phyloP scores from a whole-genome alignment of 2,888 invertebrate species.

The Caenorhabditis sp. region DNA sequence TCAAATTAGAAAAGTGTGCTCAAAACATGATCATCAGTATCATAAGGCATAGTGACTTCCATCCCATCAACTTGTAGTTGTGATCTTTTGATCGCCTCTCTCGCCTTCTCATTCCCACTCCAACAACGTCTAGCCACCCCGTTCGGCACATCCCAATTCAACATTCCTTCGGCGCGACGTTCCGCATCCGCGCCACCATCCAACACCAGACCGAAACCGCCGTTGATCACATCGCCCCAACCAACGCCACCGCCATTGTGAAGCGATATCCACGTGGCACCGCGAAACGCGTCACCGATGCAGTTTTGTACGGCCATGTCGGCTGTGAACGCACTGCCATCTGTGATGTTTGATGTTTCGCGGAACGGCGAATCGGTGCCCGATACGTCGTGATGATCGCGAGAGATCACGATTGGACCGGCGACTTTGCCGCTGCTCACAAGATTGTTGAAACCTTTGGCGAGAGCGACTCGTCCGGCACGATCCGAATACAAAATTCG shows the following conservation, averaged over 20 bases:
- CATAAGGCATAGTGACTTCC: constrained; percentile 74
- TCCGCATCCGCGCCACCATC: constrained; percentile 75
- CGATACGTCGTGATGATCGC: constrained; percentile 78
- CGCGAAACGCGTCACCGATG: constrained; percentile 73
- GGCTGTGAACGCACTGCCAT: constrained; percentile 77
- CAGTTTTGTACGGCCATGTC: constrained; percentile 76
- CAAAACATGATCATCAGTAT: constrained; percentile 49
- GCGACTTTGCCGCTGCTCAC: constrained; percentile 46
- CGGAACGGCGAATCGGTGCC: constrained; percentile 77
- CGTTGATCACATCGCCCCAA: constrained; percentile 78
- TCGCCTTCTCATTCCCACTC: constrained; percentile 76
- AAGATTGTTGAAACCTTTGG: constrained; percentile 76
- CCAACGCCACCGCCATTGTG: constrained; percentile 71
- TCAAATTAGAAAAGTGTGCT: constrained; percentile 13
- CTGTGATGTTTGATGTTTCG: constrained; percentile 77
- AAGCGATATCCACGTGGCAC: constrained; percentile 77
- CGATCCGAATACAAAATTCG: constrained; percentile 77
- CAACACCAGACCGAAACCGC: constrained; percentile 77
- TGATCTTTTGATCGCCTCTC: constrained; percentile 74
- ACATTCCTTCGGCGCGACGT: constrained; percentile 73
- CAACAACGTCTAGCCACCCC: constrained; percentile 75
- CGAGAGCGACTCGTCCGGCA: constrained; percentile 74
- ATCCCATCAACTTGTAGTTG: constrained; percentile 74
- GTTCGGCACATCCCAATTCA: constrained; percentile 77
- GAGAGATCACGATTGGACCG: constrained; percentile 76